Evolutionary conservation across 37 sponge, comb jelly and placozoan species (phyloP).

Genomic region (Aplysina aerophoba): DNA sequence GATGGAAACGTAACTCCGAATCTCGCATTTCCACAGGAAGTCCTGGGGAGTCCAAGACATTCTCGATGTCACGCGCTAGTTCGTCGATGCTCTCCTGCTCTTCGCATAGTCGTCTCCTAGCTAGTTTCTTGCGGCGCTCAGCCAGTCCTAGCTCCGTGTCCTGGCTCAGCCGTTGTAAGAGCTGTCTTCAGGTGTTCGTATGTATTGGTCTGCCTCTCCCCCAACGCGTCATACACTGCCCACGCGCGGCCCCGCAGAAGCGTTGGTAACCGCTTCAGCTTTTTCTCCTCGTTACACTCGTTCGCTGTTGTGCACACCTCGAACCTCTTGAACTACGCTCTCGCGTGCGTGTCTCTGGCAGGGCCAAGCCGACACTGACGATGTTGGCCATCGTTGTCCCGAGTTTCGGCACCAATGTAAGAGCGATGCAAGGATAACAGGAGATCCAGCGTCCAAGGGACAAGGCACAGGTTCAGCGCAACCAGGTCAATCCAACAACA

Average conservation of each 20-base stretch:
- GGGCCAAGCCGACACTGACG: neutral
- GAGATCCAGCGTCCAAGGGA: too few relatives aligned
- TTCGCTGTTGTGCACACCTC: neutral
- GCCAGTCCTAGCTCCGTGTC: neutral
- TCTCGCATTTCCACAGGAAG: too few relatives aligned
- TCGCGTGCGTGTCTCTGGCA: neutral
- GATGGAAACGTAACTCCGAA: too few relatives aligned
- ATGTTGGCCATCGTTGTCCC: neutral
- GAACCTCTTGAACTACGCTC: neutral
- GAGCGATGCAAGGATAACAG: too few relatives aligned
- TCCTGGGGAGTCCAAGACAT: neutral
- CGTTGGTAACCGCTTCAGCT: neutral
- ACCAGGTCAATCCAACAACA: too few relatives aligned
- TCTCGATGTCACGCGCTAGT: neutral
- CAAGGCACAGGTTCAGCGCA: too few relatives aligned
- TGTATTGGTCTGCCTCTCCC: too few relatives aligned
- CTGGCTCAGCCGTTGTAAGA: neutral
- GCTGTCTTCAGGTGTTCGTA: too few relatives aligned
- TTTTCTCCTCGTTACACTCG: neutral
- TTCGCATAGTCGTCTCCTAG: too few relatives aligned
- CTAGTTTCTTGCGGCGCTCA: neutral
- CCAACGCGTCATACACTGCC: too few relatives aligned
- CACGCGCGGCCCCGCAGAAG: neutral
- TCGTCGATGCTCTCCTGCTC: too few relatives aligned
- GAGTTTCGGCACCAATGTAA: slow-evolving; percentile 4